Evolutionary conservation across 2,113 vertebrate genomes (phyloP).

Genomic region (Pseudorhombus dupliciocellatus): DNA sequence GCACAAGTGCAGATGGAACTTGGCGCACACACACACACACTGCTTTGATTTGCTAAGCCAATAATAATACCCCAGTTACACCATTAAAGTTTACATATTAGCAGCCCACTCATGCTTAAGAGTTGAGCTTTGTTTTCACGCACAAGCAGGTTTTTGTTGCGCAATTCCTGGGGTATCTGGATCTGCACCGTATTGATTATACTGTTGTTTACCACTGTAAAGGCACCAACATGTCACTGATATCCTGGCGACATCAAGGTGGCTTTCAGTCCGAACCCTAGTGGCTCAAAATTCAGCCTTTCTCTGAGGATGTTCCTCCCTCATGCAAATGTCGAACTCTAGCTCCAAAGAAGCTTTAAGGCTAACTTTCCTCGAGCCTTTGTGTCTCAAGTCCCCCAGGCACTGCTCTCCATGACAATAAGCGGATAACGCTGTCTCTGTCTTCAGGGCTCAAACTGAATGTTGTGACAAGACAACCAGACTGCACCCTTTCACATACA

Average conservation of each 20-base stretch:
- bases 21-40: not conserved
- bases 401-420: slow-evolving; percentile 59
- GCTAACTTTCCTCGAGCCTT: slow-evolving; percentile 44
- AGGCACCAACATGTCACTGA: not conserved
- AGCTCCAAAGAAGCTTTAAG: slow-evolving; percentile 58
- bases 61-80: not conserved
- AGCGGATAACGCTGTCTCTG: slow-evolving; percentile 57
- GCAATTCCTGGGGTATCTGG: not conserved
- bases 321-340: slow-evolving; percentile 35
- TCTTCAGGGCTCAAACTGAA: slow-evolving; percentile 50
- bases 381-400: slow-evolving; percentile 32
- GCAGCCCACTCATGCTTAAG: slow-evolving; percentile 1
- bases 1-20: slow-evolving; percentile 1
- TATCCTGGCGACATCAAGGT: slow-evolving; percentile 3
- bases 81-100: slow-evolving; percentile 21
- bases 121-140: slow-evolving; percentile 2
- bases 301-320: slow-evolving; percentile 12
- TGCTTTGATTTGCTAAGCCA: slow-evolving; percentile 7
- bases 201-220: not conserved
- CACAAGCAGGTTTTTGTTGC: slow-evolving; percentile 26
- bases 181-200: not conserved
- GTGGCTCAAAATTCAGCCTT: slow-evolving; percentile 14
- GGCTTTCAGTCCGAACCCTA: slow-evolving; percentile 1
- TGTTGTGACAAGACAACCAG: slow-evolving; percentile 60
- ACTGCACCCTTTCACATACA: slow-evolving; percentile 45